These are phyloP conservation scores for Rhopalosiphum nymphaeae DNA, from an alignment of 2,888 invertebrate genomes.

Conservation along the genomic window DNA sequence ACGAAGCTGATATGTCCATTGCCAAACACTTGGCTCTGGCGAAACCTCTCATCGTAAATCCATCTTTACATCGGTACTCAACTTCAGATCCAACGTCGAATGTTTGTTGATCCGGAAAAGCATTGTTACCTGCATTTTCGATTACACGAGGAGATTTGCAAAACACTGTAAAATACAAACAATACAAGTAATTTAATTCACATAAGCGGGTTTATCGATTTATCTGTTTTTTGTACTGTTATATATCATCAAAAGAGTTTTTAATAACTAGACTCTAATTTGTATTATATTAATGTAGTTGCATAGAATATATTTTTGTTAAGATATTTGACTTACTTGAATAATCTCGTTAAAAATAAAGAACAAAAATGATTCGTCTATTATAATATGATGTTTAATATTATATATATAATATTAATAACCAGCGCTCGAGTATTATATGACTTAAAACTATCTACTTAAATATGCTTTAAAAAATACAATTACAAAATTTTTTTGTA, in stretches of 20 bases:
- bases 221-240: background rate
- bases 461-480: background rate
- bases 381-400: background rate
- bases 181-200: background rate
- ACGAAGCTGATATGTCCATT: slow-evolving; percentile 87
- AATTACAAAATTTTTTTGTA: background rate
- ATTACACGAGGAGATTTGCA: slow-evolving; percentile 88
- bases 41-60: slow-evolving; percentile 93
- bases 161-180: slow-evolving; percentile 72
- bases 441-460: background rate
- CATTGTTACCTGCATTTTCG: slow-evolving; percentile 89
- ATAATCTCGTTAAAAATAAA: background rate
- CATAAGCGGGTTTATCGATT: background rate
- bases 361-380: background rate
- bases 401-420: background rate
- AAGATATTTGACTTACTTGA: background rate
- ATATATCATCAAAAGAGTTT: background rate
- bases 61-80: slow-evolving; percentile 94
- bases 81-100: slow-evolving; percentile 92
- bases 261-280: background rate
- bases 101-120: slow-evolving; percentile 86
- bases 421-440: background rate
- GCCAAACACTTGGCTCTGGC: slow-evolving; percentile 93
- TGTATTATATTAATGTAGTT: background rate
- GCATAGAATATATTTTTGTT: background rate